A percentile compares a stretch with the other conserved stretches of the same genome.
Conservation (phyloP, 2,113 vertebrate species). For the Progne subis region DNA sequence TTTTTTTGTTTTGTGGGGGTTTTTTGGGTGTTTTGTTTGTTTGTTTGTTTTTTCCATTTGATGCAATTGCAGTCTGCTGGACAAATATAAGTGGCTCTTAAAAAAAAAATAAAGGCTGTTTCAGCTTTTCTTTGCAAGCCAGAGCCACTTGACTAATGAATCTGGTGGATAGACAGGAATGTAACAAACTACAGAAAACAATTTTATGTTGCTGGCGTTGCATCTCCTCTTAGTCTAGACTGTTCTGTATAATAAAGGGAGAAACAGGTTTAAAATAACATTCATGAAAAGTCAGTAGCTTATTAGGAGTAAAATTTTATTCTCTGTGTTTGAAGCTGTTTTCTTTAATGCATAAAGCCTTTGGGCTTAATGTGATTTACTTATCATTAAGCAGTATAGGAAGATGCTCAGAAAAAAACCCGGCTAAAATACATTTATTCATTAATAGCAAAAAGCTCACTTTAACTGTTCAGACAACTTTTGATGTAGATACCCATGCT, state of each 20-base stretch:
- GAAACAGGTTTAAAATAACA: conserved; percentile 19
- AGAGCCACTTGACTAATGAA: not conserved
- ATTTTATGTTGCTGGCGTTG: not conserved
- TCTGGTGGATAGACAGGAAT: not conserved
- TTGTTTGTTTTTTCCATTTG: not conserved
- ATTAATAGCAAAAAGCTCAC: not conserved
- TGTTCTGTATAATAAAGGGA: not conserved
- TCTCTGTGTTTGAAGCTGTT: conserved; percentile 14
- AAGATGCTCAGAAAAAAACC: not conserved
- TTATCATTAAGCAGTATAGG: not conserved
- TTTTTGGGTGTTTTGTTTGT: not conserved
- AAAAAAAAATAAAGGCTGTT: not conserved
- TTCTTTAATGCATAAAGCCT: conserved; percentile 32
- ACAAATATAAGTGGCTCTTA: not conserved
- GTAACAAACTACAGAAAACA: not conserved
- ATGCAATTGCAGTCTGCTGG: not conserved
- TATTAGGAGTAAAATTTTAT: conserved; percentile 55
- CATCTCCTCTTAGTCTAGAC: not conserved
- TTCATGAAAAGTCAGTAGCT: not conserved
- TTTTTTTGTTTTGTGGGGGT: no score
- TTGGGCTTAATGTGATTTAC: not conserved
- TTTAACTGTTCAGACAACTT: not conserved
- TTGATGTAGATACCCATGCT: not conserved
- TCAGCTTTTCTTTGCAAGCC: not conserved
- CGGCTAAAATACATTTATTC: not conserved